Evolutionary conservation across 2,888 invertebrate genomes (phyloP), one percentile per base, ranked within the genome.

Genomic region (Bursaphelenchus okinawaensis): DNA sequence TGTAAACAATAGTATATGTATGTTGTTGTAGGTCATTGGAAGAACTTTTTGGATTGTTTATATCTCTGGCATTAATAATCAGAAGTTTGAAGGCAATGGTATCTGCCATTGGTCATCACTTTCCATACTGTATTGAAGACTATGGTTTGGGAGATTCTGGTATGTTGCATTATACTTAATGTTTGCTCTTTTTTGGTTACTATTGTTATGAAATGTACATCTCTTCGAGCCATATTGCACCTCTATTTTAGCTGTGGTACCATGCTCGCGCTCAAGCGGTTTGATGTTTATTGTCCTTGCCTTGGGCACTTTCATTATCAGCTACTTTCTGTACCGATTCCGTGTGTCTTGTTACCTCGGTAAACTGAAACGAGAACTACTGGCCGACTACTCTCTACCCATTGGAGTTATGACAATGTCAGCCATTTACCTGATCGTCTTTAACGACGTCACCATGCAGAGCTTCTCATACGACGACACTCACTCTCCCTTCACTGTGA

Each of bases 221-320:
- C n/a, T n/a, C n/a, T n/a, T n/a, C n/a, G n/a, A n/a, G n/a, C n/a
- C 22, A 54, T 26, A 4, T 54, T 20, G 7, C 16, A 54, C 12
- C 19, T n/a, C 20, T 12, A 3, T 52, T 23, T 1, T 16, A 57
- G 57, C 3, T 24, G 1, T 27, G 24, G 19, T 29, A 12, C 50
- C 55, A 29, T 71, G 71, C 40, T 63, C 67, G 20, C 62, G 67
- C 27, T 52, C 72, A 7, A 62, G 62, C 28, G 73, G 74, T 7
- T 62, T 78, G 6, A 56, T 78, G 2, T 77, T 78, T 62, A 55
- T 75, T 24, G 58, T 77, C 40, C 65, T 77, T 0, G 52, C 75
- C 24, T 66, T 72, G n/a, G 77, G 77, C 27, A 78, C 78, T 7
- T 61, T 74, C 7, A 78, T 76, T 76, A 55, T 75, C 0, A 69